Evolutionary conservation across 30 jellyfish, hydroid and myxozoan species (phyloP).

Genomic region (Turritopsis rubra): DNA sequence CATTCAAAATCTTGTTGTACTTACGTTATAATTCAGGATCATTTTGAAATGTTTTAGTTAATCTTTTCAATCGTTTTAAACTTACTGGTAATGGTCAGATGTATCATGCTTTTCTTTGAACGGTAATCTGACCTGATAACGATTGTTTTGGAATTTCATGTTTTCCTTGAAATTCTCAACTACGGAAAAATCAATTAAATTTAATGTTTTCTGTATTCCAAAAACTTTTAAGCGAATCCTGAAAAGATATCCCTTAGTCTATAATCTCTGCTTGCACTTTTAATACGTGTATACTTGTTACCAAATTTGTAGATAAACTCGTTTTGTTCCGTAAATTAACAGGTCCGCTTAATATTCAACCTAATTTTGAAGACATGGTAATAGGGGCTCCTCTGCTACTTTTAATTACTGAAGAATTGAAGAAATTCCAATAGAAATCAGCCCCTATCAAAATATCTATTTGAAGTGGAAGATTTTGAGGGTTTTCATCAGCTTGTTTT

Average conservation of each 20-base stretch:
- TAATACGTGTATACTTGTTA: not conserved
- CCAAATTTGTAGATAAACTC: not conserved
- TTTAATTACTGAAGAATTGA: not conserved
- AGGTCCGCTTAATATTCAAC: not conserved
- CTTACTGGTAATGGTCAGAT: constrained; percentile 4
- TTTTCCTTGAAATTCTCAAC: not conserved
- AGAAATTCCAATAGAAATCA: not conserved
- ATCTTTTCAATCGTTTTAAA: not conserved
- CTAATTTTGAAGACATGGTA: not conserved
- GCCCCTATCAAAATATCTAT: constrained; percentile 5
- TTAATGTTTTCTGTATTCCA: not conserved
- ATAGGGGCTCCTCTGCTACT: not conserved
- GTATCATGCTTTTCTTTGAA: not conserved
- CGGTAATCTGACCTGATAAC: not conserved
- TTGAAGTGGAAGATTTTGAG: not conserved
- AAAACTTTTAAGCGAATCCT: not conserved
- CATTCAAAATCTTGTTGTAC: not conserved
- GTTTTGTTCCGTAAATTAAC: not conserved
- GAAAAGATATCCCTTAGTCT: not conserved
- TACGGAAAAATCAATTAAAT: not conserved
- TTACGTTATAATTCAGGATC: not conserved
- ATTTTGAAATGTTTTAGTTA: not conserved
- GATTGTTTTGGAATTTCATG: not conserved
- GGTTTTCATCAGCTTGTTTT: not conserved
- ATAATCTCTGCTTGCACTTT: not conserved